Percentiles rank a stretch among this genome's conserved stretches.
These are phyloP conservation scores for Puma concolor DNA, from an alignment of 2,113 vertebrate genomes.

Conservation along the genomic window DNA sequence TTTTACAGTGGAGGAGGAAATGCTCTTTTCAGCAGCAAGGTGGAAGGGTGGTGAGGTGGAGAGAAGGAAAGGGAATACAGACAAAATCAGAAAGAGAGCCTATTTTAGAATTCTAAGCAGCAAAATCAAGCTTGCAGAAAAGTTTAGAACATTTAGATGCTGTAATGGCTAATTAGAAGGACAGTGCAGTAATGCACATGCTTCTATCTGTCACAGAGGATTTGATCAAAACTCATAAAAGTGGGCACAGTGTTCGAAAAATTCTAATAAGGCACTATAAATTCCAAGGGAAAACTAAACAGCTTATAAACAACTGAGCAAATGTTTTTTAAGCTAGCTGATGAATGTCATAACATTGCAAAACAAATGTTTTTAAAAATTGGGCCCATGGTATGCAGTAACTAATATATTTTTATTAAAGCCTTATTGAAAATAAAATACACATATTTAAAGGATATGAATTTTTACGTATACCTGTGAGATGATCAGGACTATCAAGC, in stretches of 20 bases:
- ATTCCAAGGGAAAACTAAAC: constrained; percentile 1
- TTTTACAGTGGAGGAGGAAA: not conserved
- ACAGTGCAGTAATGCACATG: constrained; percentile 8
- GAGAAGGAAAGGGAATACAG: not conserved
- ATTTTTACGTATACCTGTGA: not conserved
- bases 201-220: not conserved
- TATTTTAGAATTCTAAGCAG: not conserved
- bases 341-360: not conserved
- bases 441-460: not conserved
- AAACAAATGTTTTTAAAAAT: not conserved
- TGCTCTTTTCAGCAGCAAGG: not conserved
- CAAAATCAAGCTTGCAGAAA: constrained; percentile 10
- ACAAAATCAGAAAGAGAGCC: not conserved
- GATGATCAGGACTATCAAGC: not conserved
- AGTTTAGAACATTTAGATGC: not conserved
- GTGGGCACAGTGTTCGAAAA: not conserved
- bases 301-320: not conserved
- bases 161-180: not conserved
- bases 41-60: no score
- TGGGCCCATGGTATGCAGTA: no score
- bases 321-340: not conserved
- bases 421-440: not conserved
- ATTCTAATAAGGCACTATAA: not conserved
- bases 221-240: not conserved
- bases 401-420: not conserved